Evolutionary conservation across 2,888 invertebrate species (phyloP), one percentile per base, ranked within the genome.

Genomic region (Tetheella fluctuosa): DNA sequence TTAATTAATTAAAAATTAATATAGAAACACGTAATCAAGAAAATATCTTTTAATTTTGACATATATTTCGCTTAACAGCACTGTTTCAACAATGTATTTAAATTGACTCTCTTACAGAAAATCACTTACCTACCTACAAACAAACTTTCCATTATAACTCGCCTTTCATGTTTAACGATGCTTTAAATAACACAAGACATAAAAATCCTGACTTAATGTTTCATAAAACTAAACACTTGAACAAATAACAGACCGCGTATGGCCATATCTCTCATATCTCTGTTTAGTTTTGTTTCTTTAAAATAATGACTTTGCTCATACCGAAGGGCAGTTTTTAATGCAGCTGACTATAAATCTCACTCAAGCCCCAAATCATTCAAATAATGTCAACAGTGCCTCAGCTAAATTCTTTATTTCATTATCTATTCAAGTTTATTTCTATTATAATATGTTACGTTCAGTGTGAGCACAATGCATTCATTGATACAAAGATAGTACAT

Each of bases 341-440:
- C 79, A 86, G 83, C 84, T 84, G 84, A 71, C 73, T 70, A 80
- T 88, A 85, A 84, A 86, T 89, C 80, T 76, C 62, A 71, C 74
- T 80, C 74, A 66, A 80, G 77, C 80, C 83, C 83, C 79, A 74
- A 83, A 84, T 85, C 77, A 81, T 83, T 81, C 80, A 81, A 83
- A 85, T 85, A 82, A 80, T 83, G 84, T 88, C 88, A 85, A 86
- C 83, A 84, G 79, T 67, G 69, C 72, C 73, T 86, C 84, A 83
- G 84, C 84, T 83, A 83, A 80, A 81, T 77, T 70, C 28, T 64
- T 69, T 63, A 67, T 74, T 74, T 78, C 76, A 80, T 83, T 81
- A 80, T 84, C 80, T 84, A 84, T 85, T 84, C 76, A 76, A 76
- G 70, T 79, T 74, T 74, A 76, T 77, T 64, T 77, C 81, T 78